Conservation (phyloP, 37 sponge, comb jelly and placozoan species). For the Chondrosia reniformis region DNA sequence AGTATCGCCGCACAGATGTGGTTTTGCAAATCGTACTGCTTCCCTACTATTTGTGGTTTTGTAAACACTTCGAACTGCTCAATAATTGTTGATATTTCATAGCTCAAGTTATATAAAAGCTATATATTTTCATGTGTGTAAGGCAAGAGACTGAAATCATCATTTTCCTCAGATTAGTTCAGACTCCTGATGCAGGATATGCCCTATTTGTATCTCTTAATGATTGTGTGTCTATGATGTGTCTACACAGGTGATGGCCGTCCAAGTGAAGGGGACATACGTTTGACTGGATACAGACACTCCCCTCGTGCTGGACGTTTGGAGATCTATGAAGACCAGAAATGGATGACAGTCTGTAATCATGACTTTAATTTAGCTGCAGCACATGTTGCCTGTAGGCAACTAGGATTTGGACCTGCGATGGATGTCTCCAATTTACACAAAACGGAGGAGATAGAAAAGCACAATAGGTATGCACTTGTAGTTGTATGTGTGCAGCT, state of each 20-base stretch:
- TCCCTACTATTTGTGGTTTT: no score
- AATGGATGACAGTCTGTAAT: not conserved
- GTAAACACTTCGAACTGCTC: no score
- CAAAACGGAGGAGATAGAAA: not conserved
- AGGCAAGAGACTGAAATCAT: no score
- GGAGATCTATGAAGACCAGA: not conserved
- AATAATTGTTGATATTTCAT: no score
- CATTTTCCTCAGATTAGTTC: no score
- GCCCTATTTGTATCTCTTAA: not conserved
- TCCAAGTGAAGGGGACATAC: slow-evolving; percentile 11
- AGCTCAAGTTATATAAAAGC: no score
- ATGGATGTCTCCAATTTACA: not conserved
- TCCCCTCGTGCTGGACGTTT: not conserved
- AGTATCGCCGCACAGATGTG: no score
- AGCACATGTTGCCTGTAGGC: slow-evolving; percentile 21
- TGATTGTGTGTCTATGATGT: no score
- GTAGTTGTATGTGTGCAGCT: not conserved
- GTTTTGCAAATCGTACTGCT: no score
- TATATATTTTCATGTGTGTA: no score
- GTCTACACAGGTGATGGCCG: no score
- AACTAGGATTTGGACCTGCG: slow-evolving; percentile 12
- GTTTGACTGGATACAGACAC: slow-evolving; percentile 7
- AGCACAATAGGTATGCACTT: not conserved
- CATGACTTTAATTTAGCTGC: not conserved
- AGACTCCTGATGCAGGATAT: no score